Conservation (phyloP, 2,113 vertebrate species). For the Tenebrosternarchus preto region DNA sequence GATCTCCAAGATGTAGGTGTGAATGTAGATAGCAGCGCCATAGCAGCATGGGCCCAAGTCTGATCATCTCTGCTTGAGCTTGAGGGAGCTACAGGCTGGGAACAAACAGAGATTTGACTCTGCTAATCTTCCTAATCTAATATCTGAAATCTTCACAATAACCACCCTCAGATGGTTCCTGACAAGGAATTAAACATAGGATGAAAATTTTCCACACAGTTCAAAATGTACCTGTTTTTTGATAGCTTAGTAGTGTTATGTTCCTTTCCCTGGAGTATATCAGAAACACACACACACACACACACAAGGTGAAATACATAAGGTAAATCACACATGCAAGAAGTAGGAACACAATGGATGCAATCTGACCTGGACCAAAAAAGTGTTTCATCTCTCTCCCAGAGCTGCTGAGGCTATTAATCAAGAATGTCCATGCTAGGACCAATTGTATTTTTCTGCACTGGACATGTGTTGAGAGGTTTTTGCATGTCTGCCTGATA, state of each 20-base stretch:
- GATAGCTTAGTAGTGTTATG: too few species aligned
- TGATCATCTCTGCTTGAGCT: slow-evolving; percentile 41
- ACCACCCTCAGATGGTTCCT: slow-evolving; percentile 28
- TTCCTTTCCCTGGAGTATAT: too few species aligned
- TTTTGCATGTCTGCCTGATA: slow-evolving; percentile 35
- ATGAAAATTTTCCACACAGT: slow-evolving; percentile 38
- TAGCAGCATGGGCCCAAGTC: slow-evolving; percentile 18
- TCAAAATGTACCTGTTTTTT: not conserved
- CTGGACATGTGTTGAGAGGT: slow-evolving; percentile 29
- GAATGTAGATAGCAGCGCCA: slow-evolving; percentile 9
- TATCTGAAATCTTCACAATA: slow-evolving; percentile 29
- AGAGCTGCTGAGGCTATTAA: slow-evolving; percentile 43
- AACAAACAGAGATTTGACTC: slow-evolving; percentile 20
- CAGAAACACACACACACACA: slow-evolving; percentile 6
- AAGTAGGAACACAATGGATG: too few species aligned
- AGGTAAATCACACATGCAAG: not conserved
- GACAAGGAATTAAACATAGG: slow-evolving; percentile 33
- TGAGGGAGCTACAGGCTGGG: slow-evolving; percentile 25
- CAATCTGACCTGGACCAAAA: not conserved
- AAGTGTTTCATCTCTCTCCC: not conserved
- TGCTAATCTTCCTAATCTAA: slow-evolving; percentile 47
- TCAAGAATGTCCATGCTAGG: slow-evolving; percentile 31
- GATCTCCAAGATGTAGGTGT: not conserved
- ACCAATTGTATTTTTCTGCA: slow-evolving; percentile 25
- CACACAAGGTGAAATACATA: too few species aligned